phyloP scores from a whole-genome alignment of 2,888 invertebrate genomes.

The Hirtodrosophila cameraria region DNA sequence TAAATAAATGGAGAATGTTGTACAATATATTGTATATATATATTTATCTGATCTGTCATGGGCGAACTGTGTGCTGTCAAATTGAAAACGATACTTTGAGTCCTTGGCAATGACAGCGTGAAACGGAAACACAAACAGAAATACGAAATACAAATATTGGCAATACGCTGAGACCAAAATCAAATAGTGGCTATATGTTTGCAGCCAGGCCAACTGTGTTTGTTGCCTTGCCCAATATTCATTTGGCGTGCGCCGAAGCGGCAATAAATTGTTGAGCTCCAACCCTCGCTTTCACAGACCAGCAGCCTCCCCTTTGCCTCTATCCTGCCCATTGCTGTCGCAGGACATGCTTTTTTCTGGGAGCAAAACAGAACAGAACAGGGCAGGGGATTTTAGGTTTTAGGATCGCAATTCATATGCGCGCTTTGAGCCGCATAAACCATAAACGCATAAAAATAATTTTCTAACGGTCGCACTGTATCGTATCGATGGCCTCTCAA shows the following conservation, averaged over 20 bases:
- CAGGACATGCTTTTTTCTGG: no score
- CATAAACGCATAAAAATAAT: conserved; percentile 74
- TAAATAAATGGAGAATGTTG: no score
- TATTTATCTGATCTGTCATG: neutral
- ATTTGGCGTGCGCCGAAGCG: conserved; percentile 71
- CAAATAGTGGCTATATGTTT: conserved; percentile 59
- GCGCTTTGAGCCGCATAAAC: conserved; percentile 59
- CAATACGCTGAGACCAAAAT: conserved; percentile 74
- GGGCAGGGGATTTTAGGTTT: neutral
- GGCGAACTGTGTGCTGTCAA: conserved; percentile 29
- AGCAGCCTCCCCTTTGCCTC: no score
- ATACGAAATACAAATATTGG: conserved; percentile 70
- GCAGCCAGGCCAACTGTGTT: conserved; percentile 10
- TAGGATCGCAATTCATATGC: conserved; percentile 44
- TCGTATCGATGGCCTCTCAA: conserved; percentile 69
- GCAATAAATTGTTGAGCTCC: conserved; percentile 68
- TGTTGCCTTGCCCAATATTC: conserved; percentile 58
- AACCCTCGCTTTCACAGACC: no score
- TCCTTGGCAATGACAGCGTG: conserved; percentile 46
- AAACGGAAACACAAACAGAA: conserved; percentile 44
- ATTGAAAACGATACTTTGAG: conserved; percentile 65
- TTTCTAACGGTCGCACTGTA: conserved; percentile 58
- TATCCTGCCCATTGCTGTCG: no score
- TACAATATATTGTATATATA: neutral
- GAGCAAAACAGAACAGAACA: no score